Conservation (phyloP, 2,113 vertebrate genomes). For the Arvicanthis niloticus region DNA sequence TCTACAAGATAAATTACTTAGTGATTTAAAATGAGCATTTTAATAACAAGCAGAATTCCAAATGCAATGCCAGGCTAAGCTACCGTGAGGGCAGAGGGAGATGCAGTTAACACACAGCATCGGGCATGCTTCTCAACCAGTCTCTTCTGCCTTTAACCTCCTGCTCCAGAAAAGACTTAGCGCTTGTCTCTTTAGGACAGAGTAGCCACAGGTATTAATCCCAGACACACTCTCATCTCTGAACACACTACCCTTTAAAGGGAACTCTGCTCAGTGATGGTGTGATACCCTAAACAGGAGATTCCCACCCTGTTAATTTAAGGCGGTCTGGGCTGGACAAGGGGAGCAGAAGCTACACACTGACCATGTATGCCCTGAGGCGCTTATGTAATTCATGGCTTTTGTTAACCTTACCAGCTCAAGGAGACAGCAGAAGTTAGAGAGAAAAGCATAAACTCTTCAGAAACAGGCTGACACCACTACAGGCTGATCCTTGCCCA, state of each 20-base stretch:
- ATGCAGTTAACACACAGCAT: not conserved
- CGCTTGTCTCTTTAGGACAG: not conserved
- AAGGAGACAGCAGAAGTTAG: not conserved
- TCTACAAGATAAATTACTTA: conserved; percentile 33
- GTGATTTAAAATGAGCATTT: conserved; percentile 41
- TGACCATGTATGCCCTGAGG: not conserved
- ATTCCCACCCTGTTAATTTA: not conserved
- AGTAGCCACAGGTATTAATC: not conserved
- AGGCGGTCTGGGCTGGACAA: not conserved
- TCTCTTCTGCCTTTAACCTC: conserved; percentile 10
- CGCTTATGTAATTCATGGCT: not conserved
- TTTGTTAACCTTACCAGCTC: not conserved
- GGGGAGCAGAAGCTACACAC: not conserved
- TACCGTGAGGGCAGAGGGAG: not conserved
- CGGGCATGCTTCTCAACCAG: not conserved
- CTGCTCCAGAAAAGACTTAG: not conserved
- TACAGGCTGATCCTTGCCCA: not conserved
- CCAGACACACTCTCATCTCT: not conserved
- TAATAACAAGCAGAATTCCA: not conserved
- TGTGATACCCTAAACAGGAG: not conserved
- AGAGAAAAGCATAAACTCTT: conserved; percentile 43
- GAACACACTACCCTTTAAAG: not conserved
- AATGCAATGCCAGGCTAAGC: not conserved
- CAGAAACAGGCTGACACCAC: conserved; percentile 51
- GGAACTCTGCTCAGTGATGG: not conserved